Evolutionary conservation across 2,888 invertebrate genomes (phyloP).

Genomic region (Trissonchulus sp.): DNA sequence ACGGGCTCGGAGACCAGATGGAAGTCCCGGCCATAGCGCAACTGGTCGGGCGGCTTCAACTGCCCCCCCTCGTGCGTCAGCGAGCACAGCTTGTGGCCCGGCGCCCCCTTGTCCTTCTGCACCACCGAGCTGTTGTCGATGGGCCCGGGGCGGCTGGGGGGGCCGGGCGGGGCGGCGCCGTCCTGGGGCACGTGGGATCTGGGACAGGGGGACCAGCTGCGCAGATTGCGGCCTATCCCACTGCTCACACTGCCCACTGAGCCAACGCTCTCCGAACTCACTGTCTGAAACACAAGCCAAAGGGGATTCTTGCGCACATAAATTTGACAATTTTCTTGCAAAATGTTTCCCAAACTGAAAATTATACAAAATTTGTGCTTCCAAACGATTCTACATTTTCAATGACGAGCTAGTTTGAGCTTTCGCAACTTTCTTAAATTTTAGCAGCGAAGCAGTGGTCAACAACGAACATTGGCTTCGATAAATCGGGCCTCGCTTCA

Average conservation of each 20-base stretch:
- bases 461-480: no score
- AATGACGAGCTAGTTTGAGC: no score
- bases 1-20: conserved; percentile 76
- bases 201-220: conserved; percentile 31
- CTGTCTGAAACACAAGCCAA: background rate
- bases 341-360: no score
- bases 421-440: no score
- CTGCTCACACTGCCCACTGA: conserved; percentile 11
- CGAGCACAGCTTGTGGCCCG: conserved; percentile 61
- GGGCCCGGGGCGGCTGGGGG: conserved; percentile 61
- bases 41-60: conserved; percentile 66
- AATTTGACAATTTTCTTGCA: no score
- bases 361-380: no score
- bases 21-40: conserved; percentile 74
- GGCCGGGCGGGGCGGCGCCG: conserved; percentile 23
- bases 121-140: conserved; percentile 70
- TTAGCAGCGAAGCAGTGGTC: no score
- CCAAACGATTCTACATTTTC: no score
- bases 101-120: conserved; percentile 59
- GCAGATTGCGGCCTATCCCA: background rate
- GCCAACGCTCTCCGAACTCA: conserved; percentile 1
- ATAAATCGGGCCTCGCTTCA: no score
- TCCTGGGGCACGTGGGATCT: background rate
- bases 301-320: no score
- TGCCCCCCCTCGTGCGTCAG: conserved; percentile 82